Percentiles rank a stretch among this genome's conserved stretches.
Evolutionary conservation across 2,113 vertebrate species (phyloP).

Genomic region (Urocolius indicus): DNA sequence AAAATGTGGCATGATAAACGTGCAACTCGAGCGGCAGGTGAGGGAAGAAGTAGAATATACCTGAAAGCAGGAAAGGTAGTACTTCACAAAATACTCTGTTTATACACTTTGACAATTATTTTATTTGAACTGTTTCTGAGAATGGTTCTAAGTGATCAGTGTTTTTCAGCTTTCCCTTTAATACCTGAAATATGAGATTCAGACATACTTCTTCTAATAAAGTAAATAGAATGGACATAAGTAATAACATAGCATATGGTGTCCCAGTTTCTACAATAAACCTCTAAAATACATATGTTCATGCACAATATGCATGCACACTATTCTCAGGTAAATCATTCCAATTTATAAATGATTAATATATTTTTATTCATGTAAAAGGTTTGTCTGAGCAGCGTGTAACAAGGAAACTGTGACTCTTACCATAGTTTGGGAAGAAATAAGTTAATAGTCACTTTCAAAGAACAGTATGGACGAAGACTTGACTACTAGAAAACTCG

Average conservation of each 20-base stretch:
- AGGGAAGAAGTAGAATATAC: neutral
- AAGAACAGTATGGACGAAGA: neutral
- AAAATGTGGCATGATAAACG: neutral
- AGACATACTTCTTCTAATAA: neutral
- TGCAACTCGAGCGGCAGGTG: neutral
- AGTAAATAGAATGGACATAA: neutral
- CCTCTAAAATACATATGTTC: neutral
- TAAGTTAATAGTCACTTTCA: neutral
- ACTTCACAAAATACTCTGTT: neutral
- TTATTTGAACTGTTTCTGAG: neutral
- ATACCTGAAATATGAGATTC: rapidly evolving
- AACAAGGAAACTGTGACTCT: neutral
- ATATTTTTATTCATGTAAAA: neutral
- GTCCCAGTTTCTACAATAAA: neutral
- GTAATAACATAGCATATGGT: neutral
- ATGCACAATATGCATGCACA: rapidly evolving
- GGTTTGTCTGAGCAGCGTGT: neutral
- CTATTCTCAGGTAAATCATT: neutral
- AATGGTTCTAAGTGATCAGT: neutral
- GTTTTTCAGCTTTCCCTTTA: neutral
- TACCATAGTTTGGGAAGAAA: neutral
- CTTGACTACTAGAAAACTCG: neutral
- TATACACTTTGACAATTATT: neutral
- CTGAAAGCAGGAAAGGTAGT: neutral
- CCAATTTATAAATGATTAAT: neutral